Conservation (phyloP, 35 echinoderm and acorn worm genomes). For the Ophioderma brevispina region DNA sequence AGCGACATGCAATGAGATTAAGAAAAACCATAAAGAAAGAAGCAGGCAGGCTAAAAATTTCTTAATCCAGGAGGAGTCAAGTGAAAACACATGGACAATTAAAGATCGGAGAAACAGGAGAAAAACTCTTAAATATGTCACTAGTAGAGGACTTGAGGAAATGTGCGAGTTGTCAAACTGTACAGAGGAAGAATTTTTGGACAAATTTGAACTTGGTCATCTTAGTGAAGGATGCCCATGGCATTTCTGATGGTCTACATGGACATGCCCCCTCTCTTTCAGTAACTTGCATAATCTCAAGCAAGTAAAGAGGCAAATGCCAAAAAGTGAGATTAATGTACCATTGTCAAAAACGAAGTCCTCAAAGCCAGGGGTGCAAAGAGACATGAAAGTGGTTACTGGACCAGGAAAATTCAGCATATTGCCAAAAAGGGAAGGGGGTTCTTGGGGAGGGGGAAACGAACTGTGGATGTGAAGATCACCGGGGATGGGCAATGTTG, state of each 20-base stretch:
- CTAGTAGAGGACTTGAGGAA: conserved; percentile 10
- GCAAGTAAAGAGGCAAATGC: conserved; percentile 31
- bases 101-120: background rate
- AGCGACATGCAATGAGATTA: too few relatives aligned
- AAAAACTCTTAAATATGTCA: conserved; percentile 20
- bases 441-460: conserved; percentile 29
- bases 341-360: conserved; percentile 29
- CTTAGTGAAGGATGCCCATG: conserved; percentile 36
- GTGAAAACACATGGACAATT: too few relatives aligned
- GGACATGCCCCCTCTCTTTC: background rate
- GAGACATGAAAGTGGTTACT: conserved; percentile 32
- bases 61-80: too few relatives aligned
- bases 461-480: conserved; percentile 43
- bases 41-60: too few relatives aligned
- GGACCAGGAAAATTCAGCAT: conserved; percentile 15
- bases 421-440: conserved; percentile 6
- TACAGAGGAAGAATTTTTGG: conserved; percentile 1
- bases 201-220: conserved; percentile 15
- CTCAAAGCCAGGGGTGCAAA: conserved; percentile 41
- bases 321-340: background rate
- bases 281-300: conserved; percentile 17
- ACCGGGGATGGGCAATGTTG: conserved; percentile 40
- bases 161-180: conserved; percentile 3
- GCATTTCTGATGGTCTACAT: conserved; percentile 30
- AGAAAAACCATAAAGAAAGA: too few relatives aligned